These are phyloP conservation scores for Anadara kagoshimensis DNA, from an alignment of 1,140 invertebrate species.

Conservation along the genomic window DNA sequence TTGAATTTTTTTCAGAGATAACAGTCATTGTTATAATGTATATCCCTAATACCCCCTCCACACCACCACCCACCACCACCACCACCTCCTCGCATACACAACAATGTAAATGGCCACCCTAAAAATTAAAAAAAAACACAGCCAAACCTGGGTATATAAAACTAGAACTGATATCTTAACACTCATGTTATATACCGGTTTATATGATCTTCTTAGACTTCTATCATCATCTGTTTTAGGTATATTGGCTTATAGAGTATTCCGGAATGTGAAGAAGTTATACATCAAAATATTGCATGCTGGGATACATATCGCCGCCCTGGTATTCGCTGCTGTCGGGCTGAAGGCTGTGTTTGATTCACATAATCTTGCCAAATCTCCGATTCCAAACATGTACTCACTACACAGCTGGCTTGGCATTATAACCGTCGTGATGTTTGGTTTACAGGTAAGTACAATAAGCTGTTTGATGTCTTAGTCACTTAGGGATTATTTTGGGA, in stretches of 20 bases:
- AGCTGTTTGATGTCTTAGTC: background rate
- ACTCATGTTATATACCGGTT: background rate
- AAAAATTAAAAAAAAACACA: too few relatives aligned
- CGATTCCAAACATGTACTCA: conserved; percentile 87
- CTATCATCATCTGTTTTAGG: conserved; percentile 75
- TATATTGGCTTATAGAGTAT: conserved; percentile 88
- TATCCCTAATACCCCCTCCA: too few relatives aligned
- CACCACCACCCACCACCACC: too few relatives aligned
- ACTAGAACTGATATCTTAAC: too few relatives aligned
- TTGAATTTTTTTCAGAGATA: too few relatives aligned
- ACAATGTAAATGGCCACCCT: background rate
- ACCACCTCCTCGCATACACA: background rate
- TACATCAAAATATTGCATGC: conserved; percentile 87
- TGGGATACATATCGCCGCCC: conserved; percentile 80
- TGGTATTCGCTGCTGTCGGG: conserved; percentile 82
- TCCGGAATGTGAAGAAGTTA: conserved; percentile 84
- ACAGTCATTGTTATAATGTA: too few relatives aligned
- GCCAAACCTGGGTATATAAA: too few relatives aligned
- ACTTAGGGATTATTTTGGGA: background rate
- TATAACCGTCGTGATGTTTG: conserved; percentile 83
- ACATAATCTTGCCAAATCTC: conserved; percentile 80
- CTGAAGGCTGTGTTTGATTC: conserved; percentile 89
- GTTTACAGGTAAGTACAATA: conserved; percentile 79
- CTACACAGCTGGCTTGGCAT: conserved; percentile 92
- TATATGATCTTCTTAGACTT: background rate